phyloP scores from a whole-genome alignment of 2,888 invertebrate species.

The Habrosyne pyritoides region DNA sequence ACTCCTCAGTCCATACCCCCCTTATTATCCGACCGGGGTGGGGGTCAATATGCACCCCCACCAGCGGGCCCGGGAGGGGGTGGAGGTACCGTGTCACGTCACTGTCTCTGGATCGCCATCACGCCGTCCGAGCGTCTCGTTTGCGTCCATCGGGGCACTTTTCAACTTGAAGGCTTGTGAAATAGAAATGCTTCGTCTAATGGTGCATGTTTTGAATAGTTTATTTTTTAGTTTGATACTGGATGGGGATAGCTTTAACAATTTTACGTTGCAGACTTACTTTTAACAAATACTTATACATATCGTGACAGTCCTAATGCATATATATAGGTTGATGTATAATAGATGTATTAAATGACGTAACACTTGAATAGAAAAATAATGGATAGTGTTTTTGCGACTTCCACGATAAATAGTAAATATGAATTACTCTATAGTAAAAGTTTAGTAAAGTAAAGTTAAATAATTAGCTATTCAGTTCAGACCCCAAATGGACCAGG shows the following conservation, averaged over 20 bases:
- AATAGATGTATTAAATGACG: too few species aligned
- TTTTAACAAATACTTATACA: not conserved
- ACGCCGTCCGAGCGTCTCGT: slow-evolving; percentile 72
- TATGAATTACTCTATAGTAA: too few species aligned
- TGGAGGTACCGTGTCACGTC: slow-evolving; percentile 69
- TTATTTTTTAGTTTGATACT: slow-evolving; percentile 4
- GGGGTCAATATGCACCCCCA: slow-evolving; percentile 64
- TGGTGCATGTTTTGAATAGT: slow-evolving; percentile 12
- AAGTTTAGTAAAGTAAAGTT: too few species aligned
- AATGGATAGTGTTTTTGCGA: too few species aligned
- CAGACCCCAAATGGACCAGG: too few species aligned
- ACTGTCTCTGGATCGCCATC: slow-evolving; percentile 77
- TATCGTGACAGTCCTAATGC: not conserved
- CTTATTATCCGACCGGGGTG: slow-evolving; percentile 69
- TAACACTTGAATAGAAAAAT: too few species aligned
- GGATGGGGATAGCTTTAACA: not conserved
- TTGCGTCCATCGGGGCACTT: slow-evolving; percentile 72
- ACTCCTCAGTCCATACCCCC: slow-evolving; percentile 61
- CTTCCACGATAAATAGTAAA: too few species aligned
- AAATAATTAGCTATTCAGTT: too few species aligned
- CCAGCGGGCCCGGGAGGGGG: slow-evolving; percentile 37
- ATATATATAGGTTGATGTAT: too few species aligned
- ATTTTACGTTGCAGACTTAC: not conserved
- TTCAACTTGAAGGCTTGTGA: slow-evolving; percentile 69
- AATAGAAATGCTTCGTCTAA: slow-evolving; percentile 49